Evolutionary conservation across 2,797 vertebrate species (phyloP).

Genomic region (Macrochelys suwanniensis): DNA sequence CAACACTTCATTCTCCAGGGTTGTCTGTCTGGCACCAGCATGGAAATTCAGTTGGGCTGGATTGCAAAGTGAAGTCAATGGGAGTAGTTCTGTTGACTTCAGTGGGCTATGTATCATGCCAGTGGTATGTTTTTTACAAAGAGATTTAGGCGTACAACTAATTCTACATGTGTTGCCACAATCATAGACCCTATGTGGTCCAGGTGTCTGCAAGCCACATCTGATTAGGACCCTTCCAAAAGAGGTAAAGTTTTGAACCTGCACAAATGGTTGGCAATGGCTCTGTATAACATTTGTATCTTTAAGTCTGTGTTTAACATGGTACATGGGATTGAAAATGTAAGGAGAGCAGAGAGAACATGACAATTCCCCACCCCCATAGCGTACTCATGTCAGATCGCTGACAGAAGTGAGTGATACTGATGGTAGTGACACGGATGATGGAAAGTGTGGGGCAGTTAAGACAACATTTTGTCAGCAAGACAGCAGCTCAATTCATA

Average conservation of each 20-base stretch:
- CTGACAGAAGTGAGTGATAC: background rate
- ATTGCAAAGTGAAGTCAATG: background rate
- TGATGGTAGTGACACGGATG: background rate
- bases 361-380: no score
- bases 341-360: accelerated
- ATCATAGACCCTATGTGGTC: background rate
- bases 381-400: accelerated
- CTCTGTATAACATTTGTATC: background rate
- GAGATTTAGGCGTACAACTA: background rate
- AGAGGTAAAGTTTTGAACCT: background rate
- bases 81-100: background rate
- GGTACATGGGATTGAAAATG: background rate
- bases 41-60: background rate
- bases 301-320: background rate
- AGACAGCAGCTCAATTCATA: background rate
- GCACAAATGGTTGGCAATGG: background rate
- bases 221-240: background rate
- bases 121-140: background rate
- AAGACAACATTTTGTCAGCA: background rate
- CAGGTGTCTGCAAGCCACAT: background rate
- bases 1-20: background rate
- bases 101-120: background rate
- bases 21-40: background rate
- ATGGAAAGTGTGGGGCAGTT: background rate
- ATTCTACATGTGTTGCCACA: background rate